Evolutionary conservation across 1,140 invertebrate species (phyloP).

Genomic region (Zelostemma sp.): DNA sequence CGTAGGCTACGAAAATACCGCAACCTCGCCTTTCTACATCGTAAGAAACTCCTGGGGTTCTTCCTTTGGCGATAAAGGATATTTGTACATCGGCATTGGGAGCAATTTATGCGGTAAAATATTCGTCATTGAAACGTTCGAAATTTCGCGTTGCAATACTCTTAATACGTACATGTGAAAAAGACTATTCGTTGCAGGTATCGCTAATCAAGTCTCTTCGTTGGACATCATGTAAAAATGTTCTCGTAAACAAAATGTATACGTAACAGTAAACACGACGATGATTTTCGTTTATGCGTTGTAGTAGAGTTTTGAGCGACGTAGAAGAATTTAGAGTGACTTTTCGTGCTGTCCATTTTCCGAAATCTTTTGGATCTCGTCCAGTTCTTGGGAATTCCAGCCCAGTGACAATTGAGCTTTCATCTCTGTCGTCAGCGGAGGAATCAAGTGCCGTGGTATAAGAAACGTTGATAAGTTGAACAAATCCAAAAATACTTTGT

Average conservation of each 20-base stretch:
- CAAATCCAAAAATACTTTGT: conserved; percentile 98
- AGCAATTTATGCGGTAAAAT: conserved; percentile 81
- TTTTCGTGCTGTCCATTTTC: conserved; percentile 23
- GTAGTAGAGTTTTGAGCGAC: neutral
- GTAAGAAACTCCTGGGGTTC: conserved; percentile 89
- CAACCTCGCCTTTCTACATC: conserved; percentile 84
- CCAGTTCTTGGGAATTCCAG: conserved; percentile 49
- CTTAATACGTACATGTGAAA: no score
- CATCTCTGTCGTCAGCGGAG: conserved; percentile 84
- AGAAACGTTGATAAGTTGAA: conserved; percentile 98
- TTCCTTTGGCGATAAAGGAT: conserved; percentile 82
- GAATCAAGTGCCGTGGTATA: conserved; percentile 91
- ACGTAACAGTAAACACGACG: no score
- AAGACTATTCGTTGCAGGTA: conserved; percentile 56
- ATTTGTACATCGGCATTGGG: conserved; percentile 83
- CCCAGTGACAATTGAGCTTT: conserved; percentile 69
- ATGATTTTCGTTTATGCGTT: no score
- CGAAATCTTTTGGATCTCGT: conserved; percentile 53
- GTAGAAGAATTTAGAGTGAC: conserved; percentile 10
- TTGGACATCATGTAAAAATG: conserved; percentile 50
- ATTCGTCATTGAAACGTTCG: conserved; percentile 15
- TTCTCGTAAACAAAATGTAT: no score
- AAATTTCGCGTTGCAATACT: no score
- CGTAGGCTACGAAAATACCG: conserved; percentile 85
- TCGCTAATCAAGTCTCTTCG: conserved; percentile 68